Base-by-base conservation (phyloP, 2,888 invertebrate species). In the Drosophila peninsularis region DNA sequence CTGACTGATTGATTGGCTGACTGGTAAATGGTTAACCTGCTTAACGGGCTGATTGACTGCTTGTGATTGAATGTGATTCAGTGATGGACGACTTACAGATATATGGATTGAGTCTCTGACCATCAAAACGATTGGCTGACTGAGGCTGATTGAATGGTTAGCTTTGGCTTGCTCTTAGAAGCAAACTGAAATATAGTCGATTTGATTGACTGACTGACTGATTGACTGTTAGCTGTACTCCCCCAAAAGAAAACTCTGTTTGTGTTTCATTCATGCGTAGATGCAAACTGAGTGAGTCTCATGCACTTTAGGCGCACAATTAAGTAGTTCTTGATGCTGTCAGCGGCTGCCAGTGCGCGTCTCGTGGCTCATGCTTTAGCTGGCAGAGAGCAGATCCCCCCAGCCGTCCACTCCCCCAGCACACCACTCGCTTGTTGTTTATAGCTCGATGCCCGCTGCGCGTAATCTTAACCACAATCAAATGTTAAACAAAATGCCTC, bases 401-500 rank as follows among this genome's bases (percentile, higher is more conserved):
- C 5, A 3, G 5, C 13, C 24, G 0, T 34, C 36, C 36, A 5
- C 17, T 6, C 42, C 7, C 34, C 21, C 37, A n/a, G 10, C 42
- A 13, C 10, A 5, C n/a, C n/a, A n/a, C n/a, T 50, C 11, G 36
- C 36, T 49, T 49, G 37, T 42, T 52, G 54, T 41, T 54, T 52
- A 47, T 65, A n/a, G 54, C 58, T 39, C n/a, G 69, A 41, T 55
- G 55, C 78, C 75, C 42, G 75, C 75, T 78, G 75, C 52, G 78
- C 65, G 66, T 69, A 77, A 78, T 80, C 78, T 78, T 69, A 78
- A 76, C 78, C 88, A 76, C 85, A 82, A 87, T 82, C 82, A 82
- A 82, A 82, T 82, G 82, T 88, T 82, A 39, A 69, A 79, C 82
- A 82, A 87, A 82, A 88, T 82, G 88, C 79, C 79, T 69, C 78